phyloP scores from a whole-genome alignment of 2,888 invertebrate genomes.

The Caenorhabditis becei region DNA sequence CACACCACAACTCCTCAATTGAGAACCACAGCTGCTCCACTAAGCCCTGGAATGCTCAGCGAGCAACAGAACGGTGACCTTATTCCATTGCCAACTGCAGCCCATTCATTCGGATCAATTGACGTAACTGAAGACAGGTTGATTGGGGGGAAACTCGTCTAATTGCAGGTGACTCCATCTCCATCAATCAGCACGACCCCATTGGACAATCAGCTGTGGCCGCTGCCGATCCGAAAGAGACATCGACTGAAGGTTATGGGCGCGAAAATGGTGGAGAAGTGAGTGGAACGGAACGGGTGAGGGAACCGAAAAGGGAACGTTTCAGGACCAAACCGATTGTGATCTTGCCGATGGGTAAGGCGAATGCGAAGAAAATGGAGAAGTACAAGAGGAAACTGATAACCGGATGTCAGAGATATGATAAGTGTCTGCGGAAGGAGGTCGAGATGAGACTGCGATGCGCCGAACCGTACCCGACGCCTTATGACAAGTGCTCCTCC shows the following conservation, averaged over 20 bases:
- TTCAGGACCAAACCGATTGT: constrained; percentile 55
- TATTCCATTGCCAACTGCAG: constrained; percentile 50
- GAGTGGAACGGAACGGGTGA: not conserved
- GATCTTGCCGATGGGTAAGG: constrained; percentile 50
- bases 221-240: constrained; percentile 46
- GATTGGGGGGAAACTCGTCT: not conserved
- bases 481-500: constrained; percentile 53
- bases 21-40: constrained; percentile 51
- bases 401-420: constrained; percentile 55
- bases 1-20: constrained; percentile 36
- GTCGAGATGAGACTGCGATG: constrained; percentile 56
- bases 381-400: constrained; percentile 41
- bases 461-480: constrained; percentile 46
- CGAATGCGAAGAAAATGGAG: constrained; percentile 50
- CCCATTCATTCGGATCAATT: constrained; percentile 34
- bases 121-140: constrained; percentile 21
- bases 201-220: constrained; percentile 58
- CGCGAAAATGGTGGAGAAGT: constrained; percentile 52
- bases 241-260: constrained; percentile 55
- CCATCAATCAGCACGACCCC: constrained; percentile 49
- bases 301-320: not conserved
- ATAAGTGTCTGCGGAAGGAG: constrained; percentile 54
- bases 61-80: constrained; percentile 48
- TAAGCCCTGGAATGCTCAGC: constrained; percentile 48
- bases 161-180: constrained; percentile 53